Evolutionary conservation across 1,140 invertebrate genomes (phyloP).

Genomic region (Elymnias hypermnestra): DNA sequence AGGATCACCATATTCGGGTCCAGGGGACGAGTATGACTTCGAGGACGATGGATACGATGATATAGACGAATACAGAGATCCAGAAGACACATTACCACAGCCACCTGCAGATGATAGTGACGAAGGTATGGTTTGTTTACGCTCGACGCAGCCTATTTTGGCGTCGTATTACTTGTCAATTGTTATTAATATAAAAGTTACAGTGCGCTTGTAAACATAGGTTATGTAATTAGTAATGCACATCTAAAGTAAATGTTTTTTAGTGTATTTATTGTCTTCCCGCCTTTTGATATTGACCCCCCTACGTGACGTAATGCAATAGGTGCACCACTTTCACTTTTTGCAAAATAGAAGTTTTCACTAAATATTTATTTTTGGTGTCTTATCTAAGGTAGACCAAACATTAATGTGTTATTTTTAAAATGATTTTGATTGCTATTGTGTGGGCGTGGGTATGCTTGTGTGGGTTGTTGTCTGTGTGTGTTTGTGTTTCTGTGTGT

Average conservation of each 20-base stretch:
- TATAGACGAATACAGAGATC: conserved; percentile 63
- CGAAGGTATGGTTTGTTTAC: conserved; percentile 70
- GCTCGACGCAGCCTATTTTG: conserved; percentile 46
- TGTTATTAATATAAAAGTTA: conserved; percentile 22
- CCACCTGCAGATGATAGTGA: conserved; percentile 61
- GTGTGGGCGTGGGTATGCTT: too few relatives aligned
- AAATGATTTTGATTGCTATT: too few relatives aligned
- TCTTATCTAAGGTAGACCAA: too few relatives aligned
- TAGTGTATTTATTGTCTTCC: conserved; percentile 30
- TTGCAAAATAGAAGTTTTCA: neutral
- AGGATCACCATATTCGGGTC: conserved; percentile 73
- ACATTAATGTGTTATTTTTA: too few relatives aligned
- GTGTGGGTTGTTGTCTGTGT: too few relatives aligned
- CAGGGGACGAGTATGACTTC: conserved; percentile 69
- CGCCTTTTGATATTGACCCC: conserved; percentile 42
- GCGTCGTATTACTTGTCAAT: conserved; percentile 36
- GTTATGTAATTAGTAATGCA: conserved; percentile 33
- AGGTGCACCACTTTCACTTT: conserved; percentile 20
- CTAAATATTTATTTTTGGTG: too few relatives aligned
- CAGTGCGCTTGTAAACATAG: conserved; percentile 46
- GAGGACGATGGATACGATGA: conserved; percentile 74
- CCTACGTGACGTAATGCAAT: conserved; percentile 47
- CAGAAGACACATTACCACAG: conserved; percentile 51
- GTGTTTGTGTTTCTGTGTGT: too few relatives aligned
- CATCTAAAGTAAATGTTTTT: conserved; percentile 1